A percentile compares a stretch with the other conserved stretches of the same genome.
Conservation (phyloP, 2,113 vertebrate species). For the Hoplias malabaricus region DNA sequence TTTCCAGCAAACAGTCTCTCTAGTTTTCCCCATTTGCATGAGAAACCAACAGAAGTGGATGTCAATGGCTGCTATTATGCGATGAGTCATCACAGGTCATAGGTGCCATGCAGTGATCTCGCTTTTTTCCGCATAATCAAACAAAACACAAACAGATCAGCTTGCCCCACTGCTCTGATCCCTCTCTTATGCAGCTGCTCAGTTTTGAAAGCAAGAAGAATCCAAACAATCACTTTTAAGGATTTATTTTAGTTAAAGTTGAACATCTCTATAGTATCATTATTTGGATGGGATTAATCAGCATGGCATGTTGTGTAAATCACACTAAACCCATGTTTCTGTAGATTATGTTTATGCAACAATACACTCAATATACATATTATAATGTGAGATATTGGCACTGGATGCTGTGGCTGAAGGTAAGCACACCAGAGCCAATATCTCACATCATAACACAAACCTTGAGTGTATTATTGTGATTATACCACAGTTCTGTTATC, state of each 20-base stretch:
- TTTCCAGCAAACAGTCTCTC: constrained; percentile 18
- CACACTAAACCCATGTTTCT: background rate
- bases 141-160: constrained; percentile 27
- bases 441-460: no score
- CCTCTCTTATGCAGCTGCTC: background rate
- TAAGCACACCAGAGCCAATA: no score
- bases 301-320: background rate
- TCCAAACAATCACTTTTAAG: background rate
- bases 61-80: constrained; percentile 33
- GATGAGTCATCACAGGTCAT: constrained; percentile 34
- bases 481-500: no score
- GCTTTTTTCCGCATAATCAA: constrained; percentile 35
- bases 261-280: background rate
- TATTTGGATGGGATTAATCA: background rate
- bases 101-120: constrained; percentile 18
- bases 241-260: background rate
- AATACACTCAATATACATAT: no score
- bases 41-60: constrained; percentile 23
- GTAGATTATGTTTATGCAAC: no score
- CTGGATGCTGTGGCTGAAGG: no score
- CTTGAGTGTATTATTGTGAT: no score
- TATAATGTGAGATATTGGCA: no score
- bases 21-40: constrained; percentile 25
- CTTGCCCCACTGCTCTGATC: background rate
- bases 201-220: background rate